Evolutionary conservation across 2,113 vertebrate species (phyloP).

Genomic region (Nothoprocta perdicaria): DNA sequence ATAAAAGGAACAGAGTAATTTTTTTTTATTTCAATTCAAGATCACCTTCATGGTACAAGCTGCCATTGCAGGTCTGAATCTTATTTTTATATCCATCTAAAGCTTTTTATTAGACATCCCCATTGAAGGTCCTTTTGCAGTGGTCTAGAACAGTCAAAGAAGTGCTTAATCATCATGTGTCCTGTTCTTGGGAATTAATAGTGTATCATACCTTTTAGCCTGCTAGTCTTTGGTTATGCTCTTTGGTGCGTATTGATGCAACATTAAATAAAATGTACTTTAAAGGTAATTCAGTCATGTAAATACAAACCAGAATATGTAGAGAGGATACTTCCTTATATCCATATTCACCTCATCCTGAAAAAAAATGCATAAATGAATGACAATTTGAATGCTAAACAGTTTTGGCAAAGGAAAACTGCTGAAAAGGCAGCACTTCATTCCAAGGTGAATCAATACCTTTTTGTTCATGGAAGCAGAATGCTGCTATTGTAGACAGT

Average conservation of each 20-base stretch:
- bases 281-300: background rate
- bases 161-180: background rate
- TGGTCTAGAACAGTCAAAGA: background rate
- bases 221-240: background rate
- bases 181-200: background rate
- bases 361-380: background rate
- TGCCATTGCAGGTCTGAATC: background rate
- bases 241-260: background rate
- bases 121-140: background rate
- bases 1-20: constrained; percentile 17
- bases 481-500: background rate
- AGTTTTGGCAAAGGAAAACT: background rate
- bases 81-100: background rate
- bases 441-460: background rate
- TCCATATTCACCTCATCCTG: background rate
- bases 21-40: background rate
- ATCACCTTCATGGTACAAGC: background rate
- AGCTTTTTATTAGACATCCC: background rate
- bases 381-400: background rate
- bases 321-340: background rate
- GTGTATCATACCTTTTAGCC: background rate
- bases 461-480: background rate
- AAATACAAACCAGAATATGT: background rate
- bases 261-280: background rate
- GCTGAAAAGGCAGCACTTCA: background rate